phyloP scores from a whole-genome alignment of 2,797 vertebrate genomes.

The Cuniculus paca region DNA sequence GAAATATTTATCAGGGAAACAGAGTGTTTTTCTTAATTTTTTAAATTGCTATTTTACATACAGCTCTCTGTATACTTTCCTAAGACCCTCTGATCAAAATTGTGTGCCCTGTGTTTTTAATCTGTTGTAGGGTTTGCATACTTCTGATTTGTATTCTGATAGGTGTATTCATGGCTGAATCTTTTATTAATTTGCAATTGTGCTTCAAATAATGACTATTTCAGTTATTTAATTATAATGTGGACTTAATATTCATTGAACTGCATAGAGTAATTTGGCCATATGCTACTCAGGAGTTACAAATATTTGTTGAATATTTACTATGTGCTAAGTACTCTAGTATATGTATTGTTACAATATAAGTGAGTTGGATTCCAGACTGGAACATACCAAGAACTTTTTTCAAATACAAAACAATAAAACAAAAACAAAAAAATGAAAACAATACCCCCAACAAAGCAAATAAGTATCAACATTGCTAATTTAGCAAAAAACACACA shows the following conservation, averaged over 20 bases:
- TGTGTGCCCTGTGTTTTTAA: slow-evolving; percentile 30
- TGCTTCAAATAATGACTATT: background rate
- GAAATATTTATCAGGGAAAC: background rate
- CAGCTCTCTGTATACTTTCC: background rate
- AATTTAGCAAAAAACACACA: slow-evolving; percentile 36
- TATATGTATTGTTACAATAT: background rate
- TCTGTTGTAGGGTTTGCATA: background rate
- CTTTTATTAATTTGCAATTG: background rate
- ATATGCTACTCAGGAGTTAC: background rate
- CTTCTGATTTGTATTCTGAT: background rate
- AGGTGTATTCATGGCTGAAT: background rate
- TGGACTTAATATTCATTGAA: background rate
- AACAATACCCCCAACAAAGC: background rate
- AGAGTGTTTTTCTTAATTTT: background rate
- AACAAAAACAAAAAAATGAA: too few relatives aligned
- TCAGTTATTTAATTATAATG: slow-evolving; percentile 29
- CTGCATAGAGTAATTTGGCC: background rate
- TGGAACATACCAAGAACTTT: background rate
- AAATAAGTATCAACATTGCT: background rate
- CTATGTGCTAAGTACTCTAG: background rate
- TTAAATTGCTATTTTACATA: background rate
- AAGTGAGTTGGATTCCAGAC: background rate
- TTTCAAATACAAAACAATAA: background rate
- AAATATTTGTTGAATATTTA: slow-evolving; percentile 17
- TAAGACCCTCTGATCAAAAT: background rate